Evolutionary conservation across 92 coral and sea anemone species (phyloP).

Genomic region (Paramuricea clavata): DNA sequence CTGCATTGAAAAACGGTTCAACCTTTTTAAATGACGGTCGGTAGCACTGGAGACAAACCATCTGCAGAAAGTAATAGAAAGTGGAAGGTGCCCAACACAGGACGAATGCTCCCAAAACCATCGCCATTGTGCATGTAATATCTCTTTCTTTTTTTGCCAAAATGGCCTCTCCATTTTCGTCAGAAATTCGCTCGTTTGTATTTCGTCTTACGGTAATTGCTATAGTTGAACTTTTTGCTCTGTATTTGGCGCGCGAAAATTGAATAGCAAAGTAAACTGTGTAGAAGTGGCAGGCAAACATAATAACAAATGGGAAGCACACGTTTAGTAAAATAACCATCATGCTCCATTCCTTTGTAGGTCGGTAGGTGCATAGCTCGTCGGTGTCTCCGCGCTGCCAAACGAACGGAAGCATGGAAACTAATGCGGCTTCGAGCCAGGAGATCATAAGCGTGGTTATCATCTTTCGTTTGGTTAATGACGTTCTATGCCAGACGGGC

Average conservation of each 20-base stretch:
- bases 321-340: slow-evolving; percentile 86
- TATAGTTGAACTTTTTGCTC: not conserved
- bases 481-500: slow-evolving; percentile 79
- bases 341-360: slow-evolving; percentile 62
- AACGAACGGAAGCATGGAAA: slow-evolving; percentile 88
- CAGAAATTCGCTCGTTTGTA: not conserved
- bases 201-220: not conserved
- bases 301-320: slow-evolving; percentile 82
- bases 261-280: slow-evolving; percentile 76
- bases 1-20: slow-evolving; percentile 76
- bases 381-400: slow-evolving; percentile 64
- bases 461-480: slow-evolving; percentile 75
- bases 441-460: slow-evolving; percentile 62
- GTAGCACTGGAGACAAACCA: slow-evolving; percentile 82
- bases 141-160: slow-evolving; percentile 61
- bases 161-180: not conserved
- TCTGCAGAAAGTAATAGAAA: slow-evolving; percentile 83
- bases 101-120: slow-evolving; percentile 87
- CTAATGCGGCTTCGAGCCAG: slow-evolving; percentile 79
- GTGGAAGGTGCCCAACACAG: slow-evolving; percentile 93
- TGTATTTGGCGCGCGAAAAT: not conserved
- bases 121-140: slow-evolving; percentile 83
- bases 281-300: slow-evolving; percentile 78
- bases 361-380: slow-evolving; percentile 78
- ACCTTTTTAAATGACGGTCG: slow-evolving; percentile 64